Base-by-base conservation (phyloP, 2,888 invertebrate genomes). In the Luffia ferchaultella region DNA sequence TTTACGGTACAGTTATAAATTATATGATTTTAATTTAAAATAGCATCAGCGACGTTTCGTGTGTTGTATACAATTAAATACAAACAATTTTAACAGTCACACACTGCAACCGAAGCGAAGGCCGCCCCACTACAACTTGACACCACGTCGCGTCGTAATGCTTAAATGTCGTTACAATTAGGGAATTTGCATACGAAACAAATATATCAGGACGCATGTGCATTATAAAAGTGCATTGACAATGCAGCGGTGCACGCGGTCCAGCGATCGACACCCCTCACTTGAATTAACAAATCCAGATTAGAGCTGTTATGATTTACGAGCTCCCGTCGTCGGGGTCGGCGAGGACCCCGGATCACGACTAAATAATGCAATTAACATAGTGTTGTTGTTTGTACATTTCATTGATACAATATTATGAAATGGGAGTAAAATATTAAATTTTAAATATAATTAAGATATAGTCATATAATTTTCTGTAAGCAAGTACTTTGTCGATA, bases 161-260 rank as follows among this genome's bases (percentile, higher is more conserved):
- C 61, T 60, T 57, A 71, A 74, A 79, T 79, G 74, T 76, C 68
- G 72, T 76, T 76, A 79, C 73, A 79, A 82, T 82, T 80, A 80
- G 74, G 57, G 45, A 52, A 82, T 83, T 78, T 78, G 78, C 79
- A 82, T 83, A 69, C 62, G 57, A 62, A 71, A 69, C 60, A 62
- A 63, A 78, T 82, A 71, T 70, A 76, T 82, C 77, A 73, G 55
- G 53, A 50, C 61, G 69, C 73, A 70, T 68, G 64, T 73, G 76
- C 76, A 74, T 63, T 67, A 65, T 19, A 20, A 50, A 46, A 50
- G 20, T 50, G 50, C 50, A 50, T 5, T 12, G 30, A 3, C 45
- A 19, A 45, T 18, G 45, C 45, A 18, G 15, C 45, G 45, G n/a
- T 18, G 18, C 44, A 44, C n/a, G 44, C 17, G 18, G 18, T 18